These are phyloP conservation scores for Gisinianus flammeolus DNA, from an alignment of 2,888 invertebrate genomes.

Conservation along the genomic window DNA sequence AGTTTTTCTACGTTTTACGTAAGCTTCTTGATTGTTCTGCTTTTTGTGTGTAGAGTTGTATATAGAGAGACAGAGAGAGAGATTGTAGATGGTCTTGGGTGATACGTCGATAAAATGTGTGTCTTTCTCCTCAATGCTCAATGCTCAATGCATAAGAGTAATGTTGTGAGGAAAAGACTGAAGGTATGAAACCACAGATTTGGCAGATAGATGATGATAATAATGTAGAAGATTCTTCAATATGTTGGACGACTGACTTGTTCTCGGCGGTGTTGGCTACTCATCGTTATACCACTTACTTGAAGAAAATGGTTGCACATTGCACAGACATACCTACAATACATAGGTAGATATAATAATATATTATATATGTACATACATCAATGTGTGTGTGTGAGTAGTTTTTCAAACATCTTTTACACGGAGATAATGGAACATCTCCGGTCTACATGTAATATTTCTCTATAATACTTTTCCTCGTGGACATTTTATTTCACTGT, in stretches of 20 bases:
- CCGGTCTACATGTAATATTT: not conserved
- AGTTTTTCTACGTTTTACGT: too few relatives aligned
- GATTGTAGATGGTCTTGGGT: constrained; percentile 3
- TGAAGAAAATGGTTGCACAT: not conserved
- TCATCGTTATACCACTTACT: not conserved
- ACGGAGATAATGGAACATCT: constrained; percentile 9
- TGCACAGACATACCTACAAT: not conserved
- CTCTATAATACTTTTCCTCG: not conserved
- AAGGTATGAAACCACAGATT: constrained; percentile 19
- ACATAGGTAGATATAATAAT: not conserved
- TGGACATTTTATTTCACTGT: constrained; percentile 1
- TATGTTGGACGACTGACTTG: not conserved
- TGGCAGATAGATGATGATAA: constrained; percentile 25
- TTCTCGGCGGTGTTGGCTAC: not conserved
- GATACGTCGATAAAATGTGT: constrained; percentile 3
- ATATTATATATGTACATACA: too few relatives aligned
- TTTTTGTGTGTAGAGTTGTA: not conserved
- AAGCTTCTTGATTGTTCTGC: not conserved
- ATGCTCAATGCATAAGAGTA: not conserved
- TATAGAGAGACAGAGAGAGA: not conserved
- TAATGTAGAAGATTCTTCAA: not conserved
- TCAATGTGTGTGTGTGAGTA: too few relatives aligned
- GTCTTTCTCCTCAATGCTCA: not conserved
- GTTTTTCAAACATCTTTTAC: too few relatives aligned
- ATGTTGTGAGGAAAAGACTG: not conserved